Percentiles rank a stretch among this genome's conserved stretches.
Evolutionary conservation across 2,888 invertebrate species (phyloP).

Genomic region (Acronicta leporina): DNA sequence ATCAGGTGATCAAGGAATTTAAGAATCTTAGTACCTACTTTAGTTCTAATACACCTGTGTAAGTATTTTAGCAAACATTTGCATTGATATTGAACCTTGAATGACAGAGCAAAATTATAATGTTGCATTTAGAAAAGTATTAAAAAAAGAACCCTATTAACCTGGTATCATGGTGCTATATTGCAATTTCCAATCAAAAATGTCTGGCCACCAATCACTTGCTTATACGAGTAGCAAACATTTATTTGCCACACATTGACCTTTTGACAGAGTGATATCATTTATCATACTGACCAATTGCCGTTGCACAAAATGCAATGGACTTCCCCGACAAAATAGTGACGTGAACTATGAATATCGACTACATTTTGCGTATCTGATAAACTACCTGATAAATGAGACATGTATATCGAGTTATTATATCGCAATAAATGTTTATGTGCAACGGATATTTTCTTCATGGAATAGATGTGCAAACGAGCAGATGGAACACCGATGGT

Average conservation of each 20-base stretch:
- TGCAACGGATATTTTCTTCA: too few species aligned
- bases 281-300: constrained; percentile 68
- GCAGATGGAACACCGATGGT: too few species aligned
- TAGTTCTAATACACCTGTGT: too few species aligned
- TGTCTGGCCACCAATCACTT: constrained; percentile 41
- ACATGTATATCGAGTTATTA: constrained; percentile 4
- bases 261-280: constrained; percentile 75
- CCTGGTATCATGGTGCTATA: constrained; percentile 13
- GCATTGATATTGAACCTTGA: too few species aligned
- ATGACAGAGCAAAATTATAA: too few species aligned
- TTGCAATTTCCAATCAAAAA: constrained; percentile 26
- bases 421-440: constrained; percentile 1
- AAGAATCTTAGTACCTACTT: too few species aligned
- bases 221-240: constrained; percentile 61
- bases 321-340: constrained; percentile 31
- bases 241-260: constrained; percentile 73
- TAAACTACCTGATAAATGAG: constrained; percentile 30
- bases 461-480: too few species aligned
- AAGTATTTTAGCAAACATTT: too few species aligned
- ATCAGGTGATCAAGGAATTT: too few species aligned
- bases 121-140: neutral
- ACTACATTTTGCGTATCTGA: constrained; percentile 29
- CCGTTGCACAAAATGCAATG: constrained; percentile 60
- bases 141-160: neutral
- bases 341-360: constrained; percentile 45